phyloP scores from a whole-genome alignment of 2,888 invertebrate species.

The Harpagoxenus sublaevis region DNA sequence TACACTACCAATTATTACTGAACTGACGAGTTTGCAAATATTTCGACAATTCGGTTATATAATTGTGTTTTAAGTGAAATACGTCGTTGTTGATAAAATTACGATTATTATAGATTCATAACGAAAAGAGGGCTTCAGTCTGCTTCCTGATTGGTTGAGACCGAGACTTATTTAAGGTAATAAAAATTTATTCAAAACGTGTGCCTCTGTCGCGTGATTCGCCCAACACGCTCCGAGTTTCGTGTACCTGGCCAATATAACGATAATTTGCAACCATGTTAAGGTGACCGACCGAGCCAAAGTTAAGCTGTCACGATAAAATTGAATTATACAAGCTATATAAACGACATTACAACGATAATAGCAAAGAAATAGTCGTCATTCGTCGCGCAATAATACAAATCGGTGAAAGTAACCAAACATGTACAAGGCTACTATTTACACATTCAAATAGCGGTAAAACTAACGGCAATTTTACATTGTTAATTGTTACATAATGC shows the following conservation, averaged over 20 bases:
- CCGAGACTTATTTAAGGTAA: neutral
- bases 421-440: neutral
- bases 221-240: constrained; percentile 13
- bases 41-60: neutral
- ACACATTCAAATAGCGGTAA: neutral
- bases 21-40: neutral
- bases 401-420: constrained; percentile 42
- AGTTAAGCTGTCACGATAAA: constrained; percentile 1
- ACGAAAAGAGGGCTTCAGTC: neutral
- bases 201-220: constrained; percentile 16
- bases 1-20: neutral
- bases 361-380: constrained; percentile 4
- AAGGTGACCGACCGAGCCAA: neutral
- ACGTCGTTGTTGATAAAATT: neutral
- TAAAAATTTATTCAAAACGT: constrained; percentile 44
- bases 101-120: neutral
- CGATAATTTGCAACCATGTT: constrained; percentile 24
- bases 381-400: neutral
- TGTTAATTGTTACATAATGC: neutral
- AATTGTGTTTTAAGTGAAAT: neutral
- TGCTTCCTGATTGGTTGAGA: neutral
- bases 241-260: constrained; percentile 15
- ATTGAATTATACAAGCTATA: constrained; percentile 27
- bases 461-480: constrained; percentile 3
- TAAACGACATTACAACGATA: constrained; percentile 15